Conservation (phyloP, 2,797 vertebrate species). For the Benthosema pterotum region DNA sequence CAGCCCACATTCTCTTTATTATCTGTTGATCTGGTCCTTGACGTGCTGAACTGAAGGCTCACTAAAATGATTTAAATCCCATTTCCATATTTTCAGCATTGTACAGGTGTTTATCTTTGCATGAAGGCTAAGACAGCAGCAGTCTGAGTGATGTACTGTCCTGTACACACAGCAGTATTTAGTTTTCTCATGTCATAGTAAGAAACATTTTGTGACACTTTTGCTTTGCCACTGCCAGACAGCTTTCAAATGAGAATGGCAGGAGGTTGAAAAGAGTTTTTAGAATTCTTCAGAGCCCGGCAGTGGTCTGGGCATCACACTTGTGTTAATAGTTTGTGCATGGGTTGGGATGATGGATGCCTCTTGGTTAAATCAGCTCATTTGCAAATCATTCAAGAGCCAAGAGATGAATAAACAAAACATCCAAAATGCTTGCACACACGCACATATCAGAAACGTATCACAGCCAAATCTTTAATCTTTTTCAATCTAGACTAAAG, state of each 20-base stretch:
- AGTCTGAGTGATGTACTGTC: slow-evolving; percentile 21
- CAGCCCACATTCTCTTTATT: too few relatives aligned
- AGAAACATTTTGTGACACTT: background rate
- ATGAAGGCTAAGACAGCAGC: slow-evolving; percentile 15
- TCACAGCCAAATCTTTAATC: too few relatives aligned
- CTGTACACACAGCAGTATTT: background rate
- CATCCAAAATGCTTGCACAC: too few relatives aligned
- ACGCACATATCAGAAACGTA: too few relatives aligned
- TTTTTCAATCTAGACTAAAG: too few relatives aligned
- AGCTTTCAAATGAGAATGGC: background rate
- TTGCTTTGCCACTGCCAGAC: too few relatives aligned
- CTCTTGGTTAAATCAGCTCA: slow-evolving; percentile 32
- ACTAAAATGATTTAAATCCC: too few relatives aligned
- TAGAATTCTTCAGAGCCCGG: background rate
- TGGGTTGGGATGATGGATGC: slow-evolving; percentile 22
- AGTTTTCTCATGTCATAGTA: too few relatives aligned
- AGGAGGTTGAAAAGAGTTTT: background rate
- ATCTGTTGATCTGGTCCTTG: too few relatives aligned
- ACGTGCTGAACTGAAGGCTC: too few relatives aligned
- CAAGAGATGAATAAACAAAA: slow-evolving; percentile 26
- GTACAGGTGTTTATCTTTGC: too few relatives aligned
- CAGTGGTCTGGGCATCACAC: slow-evolving; percentile 13
- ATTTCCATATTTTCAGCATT: too few relatives aligned
- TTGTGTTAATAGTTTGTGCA: slow-evolving; percentile 28
- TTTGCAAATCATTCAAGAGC: slow-evolving; percentile 30